Percentiles rank a stretch among this genome's conserved stretches.
These are phyloP conservation scores for Rhodophaea formosa DNA, from an alignment of 2,888 invertebrate species.

Conservation along the genomic window DNA sequence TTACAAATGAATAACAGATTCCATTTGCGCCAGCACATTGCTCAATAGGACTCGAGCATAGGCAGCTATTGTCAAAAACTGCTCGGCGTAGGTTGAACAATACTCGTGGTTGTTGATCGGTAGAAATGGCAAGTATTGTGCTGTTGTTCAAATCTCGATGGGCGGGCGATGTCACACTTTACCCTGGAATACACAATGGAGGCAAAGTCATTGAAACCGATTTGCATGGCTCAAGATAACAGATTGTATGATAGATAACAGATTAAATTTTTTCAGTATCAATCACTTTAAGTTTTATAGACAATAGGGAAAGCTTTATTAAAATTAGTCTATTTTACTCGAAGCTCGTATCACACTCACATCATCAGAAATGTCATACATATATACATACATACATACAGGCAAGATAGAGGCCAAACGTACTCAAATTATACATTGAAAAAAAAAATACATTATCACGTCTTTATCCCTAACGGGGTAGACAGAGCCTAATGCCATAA, in stretches of 20 bases:
- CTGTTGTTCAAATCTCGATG: conserved; percentile 26
- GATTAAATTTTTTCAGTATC: too few species aligned
- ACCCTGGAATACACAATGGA: conserved; percentile 24
- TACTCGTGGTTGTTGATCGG: conserved; percentile 40
- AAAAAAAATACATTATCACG: too few species aligned
- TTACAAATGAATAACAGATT: conserved; percentile 22
- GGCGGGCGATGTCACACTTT: conserved; percentile 26
- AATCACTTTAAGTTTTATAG: too few species aligned
- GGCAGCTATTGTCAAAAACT: conserved; percentile 30
- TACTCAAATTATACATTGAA: too few species aligned
- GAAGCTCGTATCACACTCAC: too few species aligned
- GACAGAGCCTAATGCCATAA: too few species aligned
- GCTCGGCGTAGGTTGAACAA: conserved; percentile 46
- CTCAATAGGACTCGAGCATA: conserved; percentile 25
- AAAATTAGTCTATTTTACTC: too few species aligned
- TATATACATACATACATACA: background rate
- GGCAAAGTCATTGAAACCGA: conserved; percentile 26
- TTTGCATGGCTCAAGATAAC: conserved; percentile 7
- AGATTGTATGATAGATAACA: too few species aligned
- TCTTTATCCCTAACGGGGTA: too few species aligned
- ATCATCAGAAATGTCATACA: background rate
- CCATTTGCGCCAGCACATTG: conserved; percentile 28
- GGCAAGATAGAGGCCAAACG: too few species aligned
- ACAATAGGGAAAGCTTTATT: too few species aligned
- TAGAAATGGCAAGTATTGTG: conserved; percentile 46